phyloP scores from a whole-genome alignment of 2,797 vertebrate species.

The Hybognathus amarus region DNA sequence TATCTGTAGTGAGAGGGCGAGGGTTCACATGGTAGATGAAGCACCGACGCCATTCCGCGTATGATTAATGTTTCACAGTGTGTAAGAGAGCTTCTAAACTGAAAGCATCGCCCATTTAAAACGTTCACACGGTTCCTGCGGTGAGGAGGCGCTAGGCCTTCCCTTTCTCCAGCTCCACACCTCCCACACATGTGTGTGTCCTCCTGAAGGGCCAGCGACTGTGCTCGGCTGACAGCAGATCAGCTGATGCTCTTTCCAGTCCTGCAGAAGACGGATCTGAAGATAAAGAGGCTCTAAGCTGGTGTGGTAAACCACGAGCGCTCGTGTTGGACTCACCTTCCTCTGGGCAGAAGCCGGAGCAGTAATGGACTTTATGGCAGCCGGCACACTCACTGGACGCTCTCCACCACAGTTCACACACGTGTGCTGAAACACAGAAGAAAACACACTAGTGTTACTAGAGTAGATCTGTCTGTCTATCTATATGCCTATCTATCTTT shows the following conservation, averaged over 20 bases:
- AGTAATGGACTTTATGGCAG: conserved; percentile 98
- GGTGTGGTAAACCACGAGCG: neutral
- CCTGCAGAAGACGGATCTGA: conserved; percentile 74
- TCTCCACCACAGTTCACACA: conserved; percentile 95
- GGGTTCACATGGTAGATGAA: neutral
- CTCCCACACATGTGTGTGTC: conserved; percentile 82
- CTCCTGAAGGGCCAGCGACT: conserved; percentile 77
- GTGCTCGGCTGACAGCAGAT: conserved; percentile 85
- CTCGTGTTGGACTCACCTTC: conserved; percentile 79
- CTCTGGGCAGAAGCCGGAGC: conserved; percentile 97
- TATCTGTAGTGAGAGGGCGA: neutral
- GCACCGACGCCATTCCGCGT: neutral
- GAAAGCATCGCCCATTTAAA: neutral
- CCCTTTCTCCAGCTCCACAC: conserved; percentile 87
- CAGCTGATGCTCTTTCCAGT: conserved; percentile 98
- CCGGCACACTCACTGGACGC: conserved; percentile 93
- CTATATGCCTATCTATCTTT: rapidly evolving
- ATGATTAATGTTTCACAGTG: neutral
- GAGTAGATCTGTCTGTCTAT: too few species aligned
- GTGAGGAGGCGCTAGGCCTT: conserved; percentile 71
- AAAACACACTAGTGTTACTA: neutral
- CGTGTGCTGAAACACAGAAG: conserved; percentile 80
- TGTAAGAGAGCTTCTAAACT: conserved; percentile 6
- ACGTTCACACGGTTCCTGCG: neutral
- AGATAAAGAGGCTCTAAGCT: neutral